Evolutionary conservation across 2,888 invertebrate species (phyloP), one percentile per base, ranked within the genome.

Genomic region (Apamea anceps): DNA sequence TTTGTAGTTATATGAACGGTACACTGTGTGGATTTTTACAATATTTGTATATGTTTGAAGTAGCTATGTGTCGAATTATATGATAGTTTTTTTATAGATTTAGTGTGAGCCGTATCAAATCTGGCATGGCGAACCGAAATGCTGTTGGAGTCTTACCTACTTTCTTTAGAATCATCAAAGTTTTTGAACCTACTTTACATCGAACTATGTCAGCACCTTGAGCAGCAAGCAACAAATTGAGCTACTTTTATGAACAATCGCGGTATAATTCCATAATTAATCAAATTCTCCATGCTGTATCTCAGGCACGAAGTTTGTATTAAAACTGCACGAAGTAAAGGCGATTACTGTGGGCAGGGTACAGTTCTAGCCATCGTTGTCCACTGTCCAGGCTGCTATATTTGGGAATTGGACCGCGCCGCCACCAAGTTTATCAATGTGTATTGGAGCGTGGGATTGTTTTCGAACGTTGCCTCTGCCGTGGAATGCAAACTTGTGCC

Each of bases 391-490:
- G 87, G 85, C 86, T 88, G 90, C 92, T 92, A 92, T 94, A 92
- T 94, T 94, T 92, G 92, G 92, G 92, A 93, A 94, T 91, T 92
- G 93, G 93, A 93, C 91, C 94, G 94, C 89, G 87, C 91, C 88
- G 89, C 90, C 89, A 90, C 92, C 88, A 91, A 94, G 94, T 94
- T 95, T 93, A 95, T 94, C 94, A 95, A 93, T 91, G 95, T 93
- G 93, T 93, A 95, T 88, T 94, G 94, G 91, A 94, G 91, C 96
- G 94, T 94, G 95, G 93, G 93, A 96, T 96, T 95, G 95, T 95
- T 95, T 95, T 93, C 93, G 91, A 92, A 92, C 94, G 91, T 91
- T 90, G 91, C 91, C 87, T 91, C 90, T 88, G 88, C 90, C 83
- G 85, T 86, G 89, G 91, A 91, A 92, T 91, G 91, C 90, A 90